Base-by-base conservation (phyloP, 2,797 vertebrate species). In the Spondyliosoma cantharus region DNA sequence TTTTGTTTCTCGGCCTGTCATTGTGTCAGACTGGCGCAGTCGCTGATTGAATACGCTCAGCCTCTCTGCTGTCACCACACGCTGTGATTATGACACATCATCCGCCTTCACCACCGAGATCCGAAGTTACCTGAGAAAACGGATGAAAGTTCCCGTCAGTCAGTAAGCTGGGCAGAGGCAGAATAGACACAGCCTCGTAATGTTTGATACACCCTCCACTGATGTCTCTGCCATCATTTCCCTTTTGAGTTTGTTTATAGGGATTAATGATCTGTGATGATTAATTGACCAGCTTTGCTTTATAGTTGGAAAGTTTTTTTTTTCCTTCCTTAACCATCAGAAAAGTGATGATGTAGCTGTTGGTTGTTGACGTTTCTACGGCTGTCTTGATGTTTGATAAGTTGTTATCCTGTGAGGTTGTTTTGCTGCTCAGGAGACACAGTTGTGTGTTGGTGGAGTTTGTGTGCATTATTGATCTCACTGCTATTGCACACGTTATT, bases 391-490 rank as follows among this genome's bases (percentile, higher is more conserved):
- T n/a, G 22, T 67, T 66, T 66, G 4, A 61, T 52, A 5, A n/a
- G 12, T 45, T 75, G n/a, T 32, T 53, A 11, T 52, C 14, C 19
- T 17, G 43, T 59, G 42, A 25, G 9, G 22, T 74, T 56, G 66
- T 87, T 70, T 73, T 76, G 52, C 69, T 63, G 54, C 42, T 70
- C 71, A 74, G 76, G 13, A 57, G 56, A 74, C 32, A 27, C 17
- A 64, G 24, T 66, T 70, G 22, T 71, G 11, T 57, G 53, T 48
- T 29, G 16, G 32, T 59, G 19, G 29, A 64, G 50, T 57, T 68
- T 68, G 48, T 72, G 62, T 66, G 64, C 70, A 42, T 80, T 88
- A 88, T 89, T 90, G 82, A 90, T 89, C 73, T 80, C 50, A 37
- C 60, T 61, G 62, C 37, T 45, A 19, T 16, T 25, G 37, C 67